Evolutionary conservation across 2,797 vertebrate genomes (phyloP), one percentile per base, ranked within the genome.

Genomic region (Vultur gryphus): DNA sequence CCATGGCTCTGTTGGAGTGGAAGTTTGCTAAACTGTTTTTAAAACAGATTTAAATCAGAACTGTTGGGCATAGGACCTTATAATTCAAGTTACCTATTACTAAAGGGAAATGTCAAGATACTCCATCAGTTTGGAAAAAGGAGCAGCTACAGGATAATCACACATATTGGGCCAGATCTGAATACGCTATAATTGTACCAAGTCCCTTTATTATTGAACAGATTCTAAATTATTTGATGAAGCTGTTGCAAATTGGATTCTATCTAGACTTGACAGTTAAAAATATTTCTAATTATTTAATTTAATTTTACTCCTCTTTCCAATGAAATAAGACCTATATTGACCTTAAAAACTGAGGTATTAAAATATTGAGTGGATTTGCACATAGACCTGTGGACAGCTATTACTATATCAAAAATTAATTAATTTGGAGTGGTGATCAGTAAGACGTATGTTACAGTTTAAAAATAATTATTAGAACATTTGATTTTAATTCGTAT

Each of bases 281-380:
- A 93, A 66, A 26, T 15, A 67, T 88, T 87, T 89, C 61, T 84
- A 80, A 85, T 59, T n/a, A 57, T 97, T 94, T 89, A 64, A 90
- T 89, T 94, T 1, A 55, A 35, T 94, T 93, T 93, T 90, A 64
- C 33, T 80, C 19, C 25, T 59, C 9, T 92, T 92, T 92, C 29
- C 35, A 90, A 41, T 65, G 19, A 89, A 89, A 66, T 69, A 79
- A 76, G 58, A 82, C 46, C 46, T 69, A 17, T 64, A 51, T 52
- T 95, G 52, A 95, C 54, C 25, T 83, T 67, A 70, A 84, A 84
- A 92, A 35, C 6, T 3, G 18, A 76, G 29, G 13, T 21, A 61
- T 46, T 61, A 87, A 89, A 91, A 89, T 57, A 87, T 10, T 62
- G n/a, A 93, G 17, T 72, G 8, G 26, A 83, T 95, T 84, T 87